A percentile compares a stretch with the other conserved stretches of the same genome.
Conservation (phyloP, 2,113 vertebrate species). For the Dicerorhinus sumatrensis region DNA sequence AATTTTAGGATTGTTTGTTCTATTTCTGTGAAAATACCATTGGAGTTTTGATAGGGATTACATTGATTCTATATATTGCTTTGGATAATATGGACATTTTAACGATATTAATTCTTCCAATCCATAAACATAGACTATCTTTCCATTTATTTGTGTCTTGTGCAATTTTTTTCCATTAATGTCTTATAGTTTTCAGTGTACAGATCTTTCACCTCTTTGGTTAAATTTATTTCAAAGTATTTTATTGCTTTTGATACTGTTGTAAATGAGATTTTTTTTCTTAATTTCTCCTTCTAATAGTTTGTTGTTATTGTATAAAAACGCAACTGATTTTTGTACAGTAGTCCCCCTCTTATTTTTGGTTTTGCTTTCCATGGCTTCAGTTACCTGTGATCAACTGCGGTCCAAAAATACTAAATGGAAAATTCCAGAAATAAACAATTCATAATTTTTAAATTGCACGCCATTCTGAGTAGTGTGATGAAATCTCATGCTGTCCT, state of each 20-base stretch:
- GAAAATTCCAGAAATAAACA: no score
- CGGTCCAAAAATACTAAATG: no score
- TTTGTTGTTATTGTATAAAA: neutral
- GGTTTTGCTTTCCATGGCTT: no score
- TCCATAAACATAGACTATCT: neutral
- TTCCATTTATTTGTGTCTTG: neutral
- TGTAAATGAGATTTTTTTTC: neutral
- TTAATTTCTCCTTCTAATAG: neutral
- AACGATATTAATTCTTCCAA: neutral
- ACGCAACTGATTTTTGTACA: no score
- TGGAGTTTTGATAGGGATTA: neutral
- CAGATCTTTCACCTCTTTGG: neutral
- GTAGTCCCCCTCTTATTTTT: no score
- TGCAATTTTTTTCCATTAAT: neutral
- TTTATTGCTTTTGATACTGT: neutral
- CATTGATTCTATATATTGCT: neutral
- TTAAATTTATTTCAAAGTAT: neutral
- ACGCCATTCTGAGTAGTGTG: no score
- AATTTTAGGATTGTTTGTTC: neutral
- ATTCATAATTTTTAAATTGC: no score
- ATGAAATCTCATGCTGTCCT: no score
- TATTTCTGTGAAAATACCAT: neutral
- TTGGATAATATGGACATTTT: neutral
- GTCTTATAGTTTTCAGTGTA: neutral
- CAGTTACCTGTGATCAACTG: no score